Percentiles rank a stretch among this genome's conserved stretches.
Evolutionary conservation across 2,888 invertebrate genomes (phyloP).

Genomic region (Brenthis ino): DNA sequence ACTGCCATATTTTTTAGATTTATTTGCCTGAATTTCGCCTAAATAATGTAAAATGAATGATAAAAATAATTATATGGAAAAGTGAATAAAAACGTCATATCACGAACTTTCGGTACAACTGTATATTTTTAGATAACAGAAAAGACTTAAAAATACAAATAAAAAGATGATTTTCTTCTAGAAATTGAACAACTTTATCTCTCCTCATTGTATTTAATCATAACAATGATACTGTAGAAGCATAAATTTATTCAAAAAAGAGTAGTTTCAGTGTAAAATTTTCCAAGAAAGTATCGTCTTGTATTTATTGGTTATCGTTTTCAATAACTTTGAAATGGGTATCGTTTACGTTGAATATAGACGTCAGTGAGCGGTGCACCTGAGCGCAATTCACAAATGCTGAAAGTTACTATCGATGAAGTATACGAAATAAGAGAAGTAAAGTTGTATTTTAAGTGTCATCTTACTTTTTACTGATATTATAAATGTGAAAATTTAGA

Average conservation of each 20-base stretch:
- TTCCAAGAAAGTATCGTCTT: conserved; percentile 1
- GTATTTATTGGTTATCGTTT: conserved; percentile 23
- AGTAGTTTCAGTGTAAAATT: neutral
- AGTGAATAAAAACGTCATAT: too few relatives aligned
- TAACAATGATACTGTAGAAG: neutral
- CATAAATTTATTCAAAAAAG: neutral
- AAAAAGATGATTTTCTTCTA: too few relatives aligned
- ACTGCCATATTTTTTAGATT: too few relatives aligned
- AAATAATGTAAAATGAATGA: too few relatives aligned
- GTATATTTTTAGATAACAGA: too few relatives aligned
- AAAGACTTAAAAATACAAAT: too few relatives aligned
- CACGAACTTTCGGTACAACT: too few relatives aligned
- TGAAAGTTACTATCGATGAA: conserved; percentile 18
- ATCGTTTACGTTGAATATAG: conserved; percentile 23
- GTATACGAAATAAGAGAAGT: conserved; percentile 2
- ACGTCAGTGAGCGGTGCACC: conserved; percentile 21
- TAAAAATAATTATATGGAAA: too few relatives aligned
- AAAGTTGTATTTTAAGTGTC: neutral
- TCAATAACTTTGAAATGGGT: conserved; percentile 22
- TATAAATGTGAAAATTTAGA: neutral
- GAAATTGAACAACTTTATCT: too few relatives aligned
- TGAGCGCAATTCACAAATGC: conserved; percentile 20
- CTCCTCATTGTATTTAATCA: too few relatives aligned
- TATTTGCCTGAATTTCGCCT: too few relatives aligned
- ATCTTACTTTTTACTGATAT: neutral